Evolutionary conservation across 2,888 invertebrate species (phyloP).

Genomic region (Meta bourneti): DNA sequence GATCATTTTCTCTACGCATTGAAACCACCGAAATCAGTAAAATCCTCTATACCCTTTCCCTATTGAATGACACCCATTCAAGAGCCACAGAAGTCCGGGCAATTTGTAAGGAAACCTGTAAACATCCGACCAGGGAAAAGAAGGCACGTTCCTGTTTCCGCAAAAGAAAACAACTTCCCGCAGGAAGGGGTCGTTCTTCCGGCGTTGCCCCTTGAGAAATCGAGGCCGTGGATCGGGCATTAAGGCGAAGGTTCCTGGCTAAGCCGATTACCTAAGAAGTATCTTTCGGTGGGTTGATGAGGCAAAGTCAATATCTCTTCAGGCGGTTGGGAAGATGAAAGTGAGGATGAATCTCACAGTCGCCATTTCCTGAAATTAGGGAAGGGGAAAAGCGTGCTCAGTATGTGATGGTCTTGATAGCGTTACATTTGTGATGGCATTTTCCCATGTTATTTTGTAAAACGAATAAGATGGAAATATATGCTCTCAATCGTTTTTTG

Average conservation of each 20-base stretch:
- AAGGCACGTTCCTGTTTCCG: background rate
- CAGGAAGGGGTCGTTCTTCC: background rate
- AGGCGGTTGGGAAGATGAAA: background rate
- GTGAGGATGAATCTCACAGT: background rate
- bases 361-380: slow-evolving; percentile 25
- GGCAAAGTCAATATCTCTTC: slow-evolving; percentile 25
- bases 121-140: background rate
- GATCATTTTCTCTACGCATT: too few relatives aligned
- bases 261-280: background rate
- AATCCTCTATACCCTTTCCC: too few relatives aligned
- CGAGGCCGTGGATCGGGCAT: background rate
- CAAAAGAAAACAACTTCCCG: background rate
- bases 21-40: too few relatives aligned
- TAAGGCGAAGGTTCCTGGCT: background rate
- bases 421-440: background rate
- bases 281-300: slow-evolving; percentile 17
- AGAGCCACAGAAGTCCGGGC: too few relatives aligned
- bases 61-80: too few relatives aligned
- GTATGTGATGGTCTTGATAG: background rate
- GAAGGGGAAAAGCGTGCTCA: background rate
- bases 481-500: too few relatives aligned
- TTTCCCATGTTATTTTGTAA: too few relatives aligned
- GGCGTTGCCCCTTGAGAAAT: background rate
- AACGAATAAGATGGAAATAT: too few relatives aligned
- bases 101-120: background rate